Percentiles rank a stretch among this genome's conserved stretches.
Conservation (phyloP, 2,113 vertebrate genomes). For the Lasiurus borealis region DNA sequence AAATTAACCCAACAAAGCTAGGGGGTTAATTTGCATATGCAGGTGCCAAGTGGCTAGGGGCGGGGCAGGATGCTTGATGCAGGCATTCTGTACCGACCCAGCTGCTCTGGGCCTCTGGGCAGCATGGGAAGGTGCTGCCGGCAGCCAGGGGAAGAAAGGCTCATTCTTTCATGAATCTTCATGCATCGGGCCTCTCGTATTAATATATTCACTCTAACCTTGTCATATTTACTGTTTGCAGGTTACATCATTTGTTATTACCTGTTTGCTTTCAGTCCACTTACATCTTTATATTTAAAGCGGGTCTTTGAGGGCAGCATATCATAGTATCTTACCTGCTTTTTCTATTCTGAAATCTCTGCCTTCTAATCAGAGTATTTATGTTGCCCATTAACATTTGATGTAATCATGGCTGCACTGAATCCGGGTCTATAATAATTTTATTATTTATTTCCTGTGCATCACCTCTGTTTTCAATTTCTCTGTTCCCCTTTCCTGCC, state of each 20-base stretch:
- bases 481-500: neutral
- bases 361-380: neutral
- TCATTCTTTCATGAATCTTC: no score
- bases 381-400: neutral
- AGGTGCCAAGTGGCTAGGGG: no score
- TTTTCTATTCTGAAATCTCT: neutral
- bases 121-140: no score
- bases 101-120: no score
- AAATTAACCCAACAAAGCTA: no score
- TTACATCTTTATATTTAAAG: neutral
- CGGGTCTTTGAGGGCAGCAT: neutral
- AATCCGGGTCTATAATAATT: neutral
- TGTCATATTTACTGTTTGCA: neutral
- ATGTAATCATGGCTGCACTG: neutral
- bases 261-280: neutral
- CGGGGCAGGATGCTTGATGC: no score
- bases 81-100: no score
- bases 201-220: no score
- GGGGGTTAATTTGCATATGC: no score
- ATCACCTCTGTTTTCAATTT: neutral
- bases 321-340: neutral
- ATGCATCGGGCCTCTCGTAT: no score
- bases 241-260: neutral
- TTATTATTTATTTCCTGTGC: neutral
- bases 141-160: no score